Base-by-base conservation (phyloP, 2,888 invertebrate species). In the Stenodema calcarata region DNA sequence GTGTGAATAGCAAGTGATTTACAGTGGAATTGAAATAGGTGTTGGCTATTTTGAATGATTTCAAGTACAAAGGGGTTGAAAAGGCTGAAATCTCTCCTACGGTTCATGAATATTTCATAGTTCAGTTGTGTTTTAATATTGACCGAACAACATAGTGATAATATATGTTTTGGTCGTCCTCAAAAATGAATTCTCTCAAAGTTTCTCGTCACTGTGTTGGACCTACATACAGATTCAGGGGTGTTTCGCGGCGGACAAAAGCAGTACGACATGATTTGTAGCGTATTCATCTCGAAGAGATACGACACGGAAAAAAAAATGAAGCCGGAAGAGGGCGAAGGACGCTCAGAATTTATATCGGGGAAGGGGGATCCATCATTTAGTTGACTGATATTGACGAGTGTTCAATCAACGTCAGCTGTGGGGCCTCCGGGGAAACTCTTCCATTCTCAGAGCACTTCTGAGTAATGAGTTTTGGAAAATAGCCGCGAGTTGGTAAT, bases 321-420 rank as follows among this genome's bases (percentile, higher is more conserved):
- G n/a, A n/a, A 23, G 18, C 27, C 23, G 62, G 23, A 23, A 62
- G 23, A 23, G 62, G 23, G 6, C 62, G 62, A 62, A 6, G 62
- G 23, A 23, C 62, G 62, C 16, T 50, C 50, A 6, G 23, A 62
- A 62, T 62, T 62, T 62, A 62, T 62, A 62, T 62, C 35, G 35
- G 7, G 23, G 62, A 11, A 18, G 27, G 18, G 12, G 62, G 62
- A 62, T 62, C 62, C 62, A 62, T 62, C 62, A 62, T 62, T 62
- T 62, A 62, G 62, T 62, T 62, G 62, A 62, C 62, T 62, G 62
- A 62, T 62, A 62, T 62, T 62, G 62, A 62, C 62, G 62, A 62
- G 62, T 62, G 62, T 62, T 62, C 62, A 62, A 62, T 62, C 62
- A 62, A 62, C 62, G 62, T 62, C 62, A 62, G 62, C 23, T 12